Conservation (phyloP, 2,797 vertebrate species). For the Oreonectes daqikongensis region DNA sequence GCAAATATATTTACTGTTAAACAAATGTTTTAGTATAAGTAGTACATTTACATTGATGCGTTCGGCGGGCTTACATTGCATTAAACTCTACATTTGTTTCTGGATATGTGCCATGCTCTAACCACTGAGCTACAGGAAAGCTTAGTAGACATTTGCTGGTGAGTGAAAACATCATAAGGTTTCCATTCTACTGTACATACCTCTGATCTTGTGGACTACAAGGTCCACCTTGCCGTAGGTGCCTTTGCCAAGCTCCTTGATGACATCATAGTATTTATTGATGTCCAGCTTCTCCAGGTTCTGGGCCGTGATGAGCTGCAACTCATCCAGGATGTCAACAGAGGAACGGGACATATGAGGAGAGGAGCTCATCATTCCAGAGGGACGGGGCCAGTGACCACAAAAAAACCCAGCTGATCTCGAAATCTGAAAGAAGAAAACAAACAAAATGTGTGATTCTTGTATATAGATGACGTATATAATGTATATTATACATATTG, state of each 20-base stretch:
- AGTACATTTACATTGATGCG: no score
- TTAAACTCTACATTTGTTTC: no score
- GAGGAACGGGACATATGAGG: slow-evolving; percentile 68
- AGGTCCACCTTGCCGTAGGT: slow-evolving; percentile 87
- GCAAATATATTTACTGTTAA: no score
- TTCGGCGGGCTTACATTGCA: no score
- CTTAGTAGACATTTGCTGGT: no score
- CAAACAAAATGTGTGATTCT: background rate
- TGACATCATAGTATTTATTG: slow-evolving; percentile 83
- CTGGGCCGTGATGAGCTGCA: slow-evolving; percentile 82
- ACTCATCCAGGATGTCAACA: slow-evolving; percentile 82
- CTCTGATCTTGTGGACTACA: slow-evolving; percentile 83
- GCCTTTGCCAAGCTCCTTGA: slow-evolving; percentile 83
- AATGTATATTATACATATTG: no score
- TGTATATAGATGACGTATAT: background rate
- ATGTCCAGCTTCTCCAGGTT: slow-evolving; percentile 83
- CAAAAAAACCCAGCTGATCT: slow-evolving; percentile 12
- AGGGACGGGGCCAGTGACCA: slow-evolving; percentile 23
- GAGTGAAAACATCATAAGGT: no score
- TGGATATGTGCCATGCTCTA: no score
- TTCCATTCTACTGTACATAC: slow-evolving; percentile 57
- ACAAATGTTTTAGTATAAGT: no score
- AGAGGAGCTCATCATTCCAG: slow-evolving; percentile 75
- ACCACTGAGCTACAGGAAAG: no score
- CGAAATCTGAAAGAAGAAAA: slow-evolving; percentile 31